phyloP scores from a whole-genome alignment of 2,797 vertebrate species.

The Cygnus olor region DNA sequence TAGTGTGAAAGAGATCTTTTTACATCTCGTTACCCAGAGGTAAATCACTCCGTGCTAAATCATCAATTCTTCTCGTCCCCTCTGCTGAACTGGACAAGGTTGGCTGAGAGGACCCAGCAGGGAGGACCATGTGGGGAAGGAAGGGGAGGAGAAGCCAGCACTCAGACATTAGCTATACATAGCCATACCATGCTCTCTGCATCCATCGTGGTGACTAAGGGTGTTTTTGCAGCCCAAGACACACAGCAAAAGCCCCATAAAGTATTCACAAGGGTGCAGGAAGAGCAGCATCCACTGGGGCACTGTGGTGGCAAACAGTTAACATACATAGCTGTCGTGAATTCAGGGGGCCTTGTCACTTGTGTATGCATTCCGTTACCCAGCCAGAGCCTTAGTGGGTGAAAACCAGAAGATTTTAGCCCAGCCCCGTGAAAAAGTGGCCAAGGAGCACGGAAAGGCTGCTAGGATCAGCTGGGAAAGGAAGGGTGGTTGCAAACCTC shows the following conservation, averaged over 20 bases:
- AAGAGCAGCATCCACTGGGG: not conserved
- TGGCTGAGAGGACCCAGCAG: not conserved
- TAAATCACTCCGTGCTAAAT: not conserved
- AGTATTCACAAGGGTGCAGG: not conserved
- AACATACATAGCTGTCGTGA: not conserved
- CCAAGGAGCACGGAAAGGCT: not conserved
- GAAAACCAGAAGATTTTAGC: not conserved
- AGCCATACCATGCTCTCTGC: not conserved
- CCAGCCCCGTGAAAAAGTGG: not conserved
- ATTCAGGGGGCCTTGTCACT: not conserved
- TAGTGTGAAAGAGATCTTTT: not conserved
- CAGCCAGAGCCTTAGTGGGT: not conserved
- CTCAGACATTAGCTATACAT: accelerated
- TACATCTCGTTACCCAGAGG: not conserved
- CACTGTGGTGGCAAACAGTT: not conserved
- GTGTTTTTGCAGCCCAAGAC: not conserved
- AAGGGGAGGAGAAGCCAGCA: not conserved
- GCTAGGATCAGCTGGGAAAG: not conserved
- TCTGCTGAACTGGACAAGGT: not conserved
- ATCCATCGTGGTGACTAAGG: accelerated
- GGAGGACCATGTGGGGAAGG: not conserved
- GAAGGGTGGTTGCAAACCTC: not conserved
- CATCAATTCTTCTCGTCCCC: not conserved
- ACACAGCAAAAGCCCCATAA: not conserved
- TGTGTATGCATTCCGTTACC: not conserved